phyloP scores from a whole-genome alignment of 1,140 invertebrate genomes.

The Drosophila lacteicornis region DNA sequence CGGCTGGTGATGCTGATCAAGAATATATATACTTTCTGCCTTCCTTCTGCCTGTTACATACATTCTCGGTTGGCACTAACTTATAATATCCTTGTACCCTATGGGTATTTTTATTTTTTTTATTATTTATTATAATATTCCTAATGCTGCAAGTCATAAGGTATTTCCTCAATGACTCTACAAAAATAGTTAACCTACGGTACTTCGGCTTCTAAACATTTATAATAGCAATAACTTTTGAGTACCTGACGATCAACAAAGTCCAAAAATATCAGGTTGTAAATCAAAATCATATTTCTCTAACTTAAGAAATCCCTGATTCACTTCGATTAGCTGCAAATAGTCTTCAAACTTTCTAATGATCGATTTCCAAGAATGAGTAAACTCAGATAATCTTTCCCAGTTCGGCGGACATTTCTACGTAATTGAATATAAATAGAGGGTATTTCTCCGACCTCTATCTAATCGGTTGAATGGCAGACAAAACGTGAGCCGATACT shows the following conservation, averaged over 20 bases:
- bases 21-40: too few relatives aligned
- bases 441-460: slow-evolving; percentile 13
- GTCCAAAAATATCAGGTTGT: too few relatives aligned
- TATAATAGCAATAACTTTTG: background rate
- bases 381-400: too few relatives aligned
- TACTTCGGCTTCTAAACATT: background rate
- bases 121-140: too few relatives aligned
- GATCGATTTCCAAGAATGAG: slow-evolving; percentile 4
- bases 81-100: too few relatives aligned
- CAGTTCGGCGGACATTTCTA: background rate
- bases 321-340: background rate
- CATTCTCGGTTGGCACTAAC: too few relatives aligned
- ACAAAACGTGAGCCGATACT: slow-evolving; percentile 14
- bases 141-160: too few relatives aligned
- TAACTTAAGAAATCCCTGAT: too few relatives aligned
- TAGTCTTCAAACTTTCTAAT: background rate
- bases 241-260: background rate
- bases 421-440: background rate
- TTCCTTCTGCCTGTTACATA: too few relatives aligned
- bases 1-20: too few relatives aligned
- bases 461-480: slow-evolving; percentile 22
- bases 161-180: too few relatives aligned
- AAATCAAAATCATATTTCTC: background rate
- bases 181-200: background rate
- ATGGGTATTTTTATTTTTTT: background rate